Evolutionary conservation across 2,888 invertebrate species (phyloP).

Genomic region (Caenorhabditis sinica): DNA sequence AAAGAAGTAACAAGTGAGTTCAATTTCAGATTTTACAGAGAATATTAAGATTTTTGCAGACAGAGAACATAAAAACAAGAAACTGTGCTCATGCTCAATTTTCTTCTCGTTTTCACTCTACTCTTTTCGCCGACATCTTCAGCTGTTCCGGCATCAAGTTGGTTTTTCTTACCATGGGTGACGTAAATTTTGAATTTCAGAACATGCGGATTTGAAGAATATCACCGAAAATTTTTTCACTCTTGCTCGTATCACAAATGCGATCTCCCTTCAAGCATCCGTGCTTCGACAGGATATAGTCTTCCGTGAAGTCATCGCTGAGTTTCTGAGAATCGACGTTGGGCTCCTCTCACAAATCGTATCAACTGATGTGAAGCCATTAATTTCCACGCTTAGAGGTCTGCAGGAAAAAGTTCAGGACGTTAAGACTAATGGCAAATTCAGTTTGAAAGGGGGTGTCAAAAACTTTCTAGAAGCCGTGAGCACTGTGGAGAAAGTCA

Average conservation of each 20-base stretch:
- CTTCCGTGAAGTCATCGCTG: not conserved
- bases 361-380: not conserved
- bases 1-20: too few relatives aligned
- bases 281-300: not conserved
- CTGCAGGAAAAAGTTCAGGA: not conserved
- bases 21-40: too few relatives aligned
- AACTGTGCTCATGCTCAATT: not conserved
- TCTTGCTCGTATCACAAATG: not conserved
- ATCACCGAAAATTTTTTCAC: not conserved
- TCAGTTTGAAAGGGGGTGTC: not conserved
- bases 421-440: not conserved
- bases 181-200: too few relatives aligned
- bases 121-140: not conserved
- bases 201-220: not conserved
- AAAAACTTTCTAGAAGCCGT: not conserved
- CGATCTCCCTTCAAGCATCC: slow-evolving; percentile 1
- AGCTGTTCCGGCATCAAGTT: not conserved
- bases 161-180: not conserved
- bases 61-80: too few relatives aligned
- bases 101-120: not conserved
- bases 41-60: too few relatives aligned
- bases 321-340: not conserved
- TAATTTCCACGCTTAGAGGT: not conserved
- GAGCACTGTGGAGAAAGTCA: not conserved
- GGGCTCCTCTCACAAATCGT: not conserved